A percentile compares a stretch with the other conserved stretches of the same genome.
Evolutionary conservation across 2,113 vertebrate species (phyloP).

Genomic region (Caretta caretta): DNA sequence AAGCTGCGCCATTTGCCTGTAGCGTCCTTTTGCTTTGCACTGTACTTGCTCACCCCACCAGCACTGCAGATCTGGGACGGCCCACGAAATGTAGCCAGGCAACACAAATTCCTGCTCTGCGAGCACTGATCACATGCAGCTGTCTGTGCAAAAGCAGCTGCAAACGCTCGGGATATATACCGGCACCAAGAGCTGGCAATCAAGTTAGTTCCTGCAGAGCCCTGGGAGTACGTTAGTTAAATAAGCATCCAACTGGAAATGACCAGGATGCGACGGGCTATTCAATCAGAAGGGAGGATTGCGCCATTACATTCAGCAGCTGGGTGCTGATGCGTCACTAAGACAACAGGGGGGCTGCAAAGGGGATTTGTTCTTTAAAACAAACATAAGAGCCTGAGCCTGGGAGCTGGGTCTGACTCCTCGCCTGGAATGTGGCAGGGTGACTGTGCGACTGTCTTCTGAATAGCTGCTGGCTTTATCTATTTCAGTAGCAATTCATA

Average conservation of each 20-base stretch:
- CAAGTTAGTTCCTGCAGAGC: not conserved
- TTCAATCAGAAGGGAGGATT: not conserved
- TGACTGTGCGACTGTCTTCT: not conserved
- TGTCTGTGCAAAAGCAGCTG: not conserved
- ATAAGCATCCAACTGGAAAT: not conserved
- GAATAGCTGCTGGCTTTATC: not conserved
- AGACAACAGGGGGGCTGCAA: not conserved
- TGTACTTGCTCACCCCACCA: not conserved
- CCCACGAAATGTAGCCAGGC: not conserved
- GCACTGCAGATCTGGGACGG: not conserved
- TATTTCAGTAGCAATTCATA: rapidly evolving
- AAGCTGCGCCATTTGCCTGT: not conserved
- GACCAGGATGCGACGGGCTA: not conserved
- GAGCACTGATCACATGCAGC: not conserved
- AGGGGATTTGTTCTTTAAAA: not conserved
- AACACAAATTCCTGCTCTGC: not conserved
- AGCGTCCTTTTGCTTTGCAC: not conserved
- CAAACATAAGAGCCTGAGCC: not conserved
- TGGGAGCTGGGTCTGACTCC: not conserved
- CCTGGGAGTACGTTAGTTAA: not conserved
- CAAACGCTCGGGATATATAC: not conserved
- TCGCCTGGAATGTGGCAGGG: not conserved
- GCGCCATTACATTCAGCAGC: not conserved
- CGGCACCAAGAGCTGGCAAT: rapidly evolving
- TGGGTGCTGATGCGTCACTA: not conserved